A percentile compares a stretch with the other conserved stretches of the same genome.
These are phyloP conservation scores for Drosophila gaucha DNA, from an alignment of 2,888 invertebrate species.

Conservation along the genomic window DNA sequence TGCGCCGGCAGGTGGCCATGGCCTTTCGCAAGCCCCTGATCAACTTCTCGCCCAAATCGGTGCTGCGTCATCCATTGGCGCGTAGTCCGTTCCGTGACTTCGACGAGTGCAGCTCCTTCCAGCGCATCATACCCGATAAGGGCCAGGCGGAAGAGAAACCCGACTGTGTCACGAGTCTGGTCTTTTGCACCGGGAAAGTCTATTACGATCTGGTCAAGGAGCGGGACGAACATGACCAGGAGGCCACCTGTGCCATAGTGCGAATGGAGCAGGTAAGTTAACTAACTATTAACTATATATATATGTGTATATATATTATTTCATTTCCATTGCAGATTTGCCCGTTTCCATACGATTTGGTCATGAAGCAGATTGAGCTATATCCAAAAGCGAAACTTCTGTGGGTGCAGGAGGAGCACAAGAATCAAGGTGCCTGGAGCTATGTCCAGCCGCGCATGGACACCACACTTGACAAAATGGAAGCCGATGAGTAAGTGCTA, in stretches of 20 bases:
- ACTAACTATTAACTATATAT: neutral
- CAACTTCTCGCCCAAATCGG: conserved; percentile 97
- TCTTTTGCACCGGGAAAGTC: conserved; percentile 93
- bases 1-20: conserved; percentile 96
- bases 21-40: conserved; percentile 99
- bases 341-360: conserved; percentile 93
- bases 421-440: conserved; percentile 92
- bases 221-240: conserved; percentile 88
- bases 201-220: conserved; percentile 91
- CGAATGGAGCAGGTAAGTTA: conserved; percentile 91
- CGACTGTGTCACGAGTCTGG: conserved; percentile 88
- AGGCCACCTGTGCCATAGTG: conserved; percentile 90
- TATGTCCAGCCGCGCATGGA: conserved; percentile 90
- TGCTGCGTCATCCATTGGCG: conserved; percentile 97
- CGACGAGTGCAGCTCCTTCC: conserved; percentile 91
- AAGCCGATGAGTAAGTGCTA: conserved; percentile 54
- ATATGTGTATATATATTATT: neutral
- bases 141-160: conserved; percentile 87
- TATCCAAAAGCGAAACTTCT: conserved; percentile 89
- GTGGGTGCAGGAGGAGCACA: conserved; percentile 95
- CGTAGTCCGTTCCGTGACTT: conserved; percentile 97
- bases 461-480: conserved; percentile 86
- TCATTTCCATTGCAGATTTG: conserved; percentile 81
- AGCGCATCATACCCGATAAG: conserved; percentile 86
- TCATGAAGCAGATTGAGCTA: conserved; percentile 87